Base-by-base conservation (phyloP, 2,113 vertebrate genomes). In the Upupa epops region DNA sequence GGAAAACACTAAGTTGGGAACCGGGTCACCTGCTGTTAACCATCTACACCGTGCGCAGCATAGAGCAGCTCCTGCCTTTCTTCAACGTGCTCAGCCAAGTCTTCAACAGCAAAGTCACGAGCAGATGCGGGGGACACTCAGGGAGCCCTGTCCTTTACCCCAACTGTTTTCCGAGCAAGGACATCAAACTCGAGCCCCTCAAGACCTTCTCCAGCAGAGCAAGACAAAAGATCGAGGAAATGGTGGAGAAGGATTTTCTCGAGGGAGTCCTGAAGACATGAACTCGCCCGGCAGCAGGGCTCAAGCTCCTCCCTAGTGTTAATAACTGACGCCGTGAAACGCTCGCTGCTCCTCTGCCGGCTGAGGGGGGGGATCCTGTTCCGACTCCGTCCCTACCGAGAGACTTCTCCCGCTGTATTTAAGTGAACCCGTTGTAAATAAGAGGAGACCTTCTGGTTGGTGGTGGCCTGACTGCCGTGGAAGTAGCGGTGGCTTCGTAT, bases 191-290 rank as follows among this genome's bases (percentile, higher is more conserved):
- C 96, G 99, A 99, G 96, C 99, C 98, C 96, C 98, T 99, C 93
- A 99, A 99, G 90, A 97, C 98, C 31, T 98, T 98, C 95, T 99
- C 98, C 97, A 99, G 98, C 97, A 98, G 98, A 97, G 98, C 98
- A 65, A 97, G 99, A 83, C 99, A 99, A 91, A 98, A 98, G 97
- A 99, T 99, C 75, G 99, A 99, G 97, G 99, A 99, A 96, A 99
- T 99, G 98, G 98, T 99, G 32, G 99, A 99, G 93, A 99, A 99
- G 92, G 99, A 99, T 98, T 99, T 99, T 94, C 98, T 99, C 32
- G 99, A 99, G 97, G 99, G 99, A 0, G 81, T 99, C 42, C 98
- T 99, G 85, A 99, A 99, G 98, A 98, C 98, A 65, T 99, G 98
- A 99, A 79, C 60, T 63, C 34, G 70, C 74, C 36, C 46, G 70